Base-by-base conservation (phyloP, 30 jellyfish, hydroid and myxozoan genomes). In the Aurelia aurita complex sp. Pacific region DNA sequence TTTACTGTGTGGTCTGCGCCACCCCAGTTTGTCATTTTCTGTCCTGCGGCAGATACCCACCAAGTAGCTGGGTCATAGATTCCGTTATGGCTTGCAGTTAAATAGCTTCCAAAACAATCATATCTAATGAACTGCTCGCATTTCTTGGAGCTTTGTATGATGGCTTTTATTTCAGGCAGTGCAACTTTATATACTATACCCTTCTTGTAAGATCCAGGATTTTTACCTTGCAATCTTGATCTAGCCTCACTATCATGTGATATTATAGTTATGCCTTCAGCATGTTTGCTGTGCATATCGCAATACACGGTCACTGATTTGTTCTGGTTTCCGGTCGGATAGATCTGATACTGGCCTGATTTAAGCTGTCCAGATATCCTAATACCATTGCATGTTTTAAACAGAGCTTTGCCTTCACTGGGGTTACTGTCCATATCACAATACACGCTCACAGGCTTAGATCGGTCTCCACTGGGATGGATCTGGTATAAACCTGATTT, bases 191-290 rank as follows among this genome's bases (percentile, higher is more conserved):
- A 77, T 55, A n/a, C 64, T 16, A 77, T 61, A 12, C 18, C 64
- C 64, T 57, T 32, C 29, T 10, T 29, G 62, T 77, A 77, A 7
- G 64, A 42, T 34, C 61, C 65, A 14, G n/a, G 51, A 9, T 59
- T 60, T 12, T 59, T 76, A 61, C 87, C 87, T 11, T 77, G 40
- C 35, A 77, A 75, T 40, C 52, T 18, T 1, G 64, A 51, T 35
- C 59, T 59, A 1, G 77, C 77, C 38, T 77, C 87, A 38, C 87
- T 77, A 57, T 77, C 87, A 42, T 77, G 87, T 17, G 87, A 77
- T 34, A 77, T 33, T 18, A 77, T 23, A 3, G 87, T 77, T 14
- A 77, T 62, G 4, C 87, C 87, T 11, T 1, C 46, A 12, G 62
- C 85, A 18, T 1, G 15, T 16, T 77, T 35, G 17, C 77, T 55